Evolutionary conservation across 1,140 invertebrate species (phyloP).

Genomic region (Sminthurinus signatus): DNA sequence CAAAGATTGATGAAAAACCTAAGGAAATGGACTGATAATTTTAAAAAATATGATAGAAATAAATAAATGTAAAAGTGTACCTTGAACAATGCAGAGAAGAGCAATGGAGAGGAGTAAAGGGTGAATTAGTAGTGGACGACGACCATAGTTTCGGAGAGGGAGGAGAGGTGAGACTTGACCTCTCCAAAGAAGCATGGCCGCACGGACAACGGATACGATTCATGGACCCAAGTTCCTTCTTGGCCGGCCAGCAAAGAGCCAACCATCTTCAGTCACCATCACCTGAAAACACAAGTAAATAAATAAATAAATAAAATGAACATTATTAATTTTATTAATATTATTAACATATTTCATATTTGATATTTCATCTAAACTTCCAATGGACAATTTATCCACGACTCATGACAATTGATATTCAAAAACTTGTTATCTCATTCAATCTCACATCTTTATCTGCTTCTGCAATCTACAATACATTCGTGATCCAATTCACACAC

Average conservation of each 20-base stretch:
- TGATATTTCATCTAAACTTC: too few species aligned
- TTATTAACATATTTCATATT: too few species aligned
- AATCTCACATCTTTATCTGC: too few species aligned
- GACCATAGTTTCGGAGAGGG: slow-evolving; percentile 39
- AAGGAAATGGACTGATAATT: too few species aligned
- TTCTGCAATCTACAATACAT: too few species aligned
- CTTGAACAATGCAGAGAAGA: slow-evolving; percentile 38
- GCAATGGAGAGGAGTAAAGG: slow-evolving; percentile 27
- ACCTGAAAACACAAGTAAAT: slow-evolving; percentile 26
- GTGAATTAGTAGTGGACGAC: slow-evolving; percentile 2
- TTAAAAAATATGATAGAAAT: not conserved
- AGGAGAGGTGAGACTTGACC: slow-evolving; percentile 33
- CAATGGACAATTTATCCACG: too few species aligned
- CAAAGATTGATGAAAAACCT: too few species aligned
- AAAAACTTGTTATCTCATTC: too few species aligned
- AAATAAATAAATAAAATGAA: not conserved
- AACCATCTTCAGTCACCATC: slow-evolving; percentile 36
- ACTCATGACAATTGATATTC: too few species aligned
- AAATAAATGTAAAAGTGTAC: slow-evolving; percentile 11
- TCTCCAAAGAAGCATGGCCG: slow-evolving; percentile 38
- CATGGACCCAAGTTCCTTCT: slow-evolving; percentile 31
- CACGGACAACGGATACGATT: slow-evolving; percentile 18
- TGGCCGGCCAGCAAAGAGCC: slow-evolving; percentile 30
- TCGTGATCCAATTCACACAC: too few species aligned
- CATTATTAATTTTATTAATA: too few species aligned